A percentile compares a stretch with the other conserved stretches of the same genome.
Conservation (phyloP, 2,113 vertebrate genomes). For the Indicator maculatus region DNA sequence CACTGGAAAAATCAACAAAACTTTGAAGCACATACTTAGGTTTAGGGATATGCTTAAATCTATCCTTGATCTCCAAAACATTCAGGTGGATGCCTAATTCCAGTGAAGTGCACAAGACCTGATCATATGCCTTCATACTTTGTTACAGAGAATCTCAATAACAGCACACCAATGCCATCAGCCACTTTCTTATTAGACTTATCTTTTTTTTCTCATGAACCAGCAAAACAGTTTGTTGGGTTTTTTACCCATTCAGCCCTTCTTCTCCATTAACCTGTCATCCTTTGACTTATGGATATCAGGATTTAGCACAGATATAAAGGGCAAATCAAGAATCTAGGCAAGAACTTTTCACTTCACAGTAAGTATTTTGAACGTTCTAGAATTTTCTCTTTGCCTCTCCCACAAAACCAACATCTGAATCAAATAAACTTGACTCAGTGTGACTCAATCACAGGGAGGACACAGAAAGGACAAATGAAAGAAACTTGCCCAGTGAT, state of each 20-base stretch:
- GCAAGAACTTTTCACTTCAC: background rate
- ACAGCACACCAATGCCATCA: background rate
- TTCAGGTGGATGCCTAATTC: background rate
- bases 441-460: background rate
- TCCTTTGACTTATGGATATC: background rate
- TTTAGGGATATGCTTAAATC: background rate
- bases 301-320: background rate
- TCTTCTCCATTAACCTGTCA: background rate
- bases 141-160: background rate
- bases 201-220: background rate
- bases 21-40: background rate
- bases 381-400: background rate
- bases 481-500: background rate
- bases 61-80: background rate
- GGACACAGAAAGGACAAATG: background rate
- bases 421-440: background rate
- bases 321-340: background rate
- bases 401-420: background rate
- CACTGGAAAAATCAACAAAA: background rate
- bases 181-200: background rate
- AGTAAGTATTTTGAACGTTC: background rate
- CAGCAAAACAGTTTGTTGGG: background rate
- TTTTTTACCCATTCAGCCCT: background rate
- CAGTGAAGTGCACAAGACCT: background rate
- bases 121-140: background rate